A percentile compares a stretch with the other conserved stretches of the same genome.
phyloP scores from a whole-genome alignment of 2,888 invertebrate genomes.

The Alviniconcha strummeri region DNA sequence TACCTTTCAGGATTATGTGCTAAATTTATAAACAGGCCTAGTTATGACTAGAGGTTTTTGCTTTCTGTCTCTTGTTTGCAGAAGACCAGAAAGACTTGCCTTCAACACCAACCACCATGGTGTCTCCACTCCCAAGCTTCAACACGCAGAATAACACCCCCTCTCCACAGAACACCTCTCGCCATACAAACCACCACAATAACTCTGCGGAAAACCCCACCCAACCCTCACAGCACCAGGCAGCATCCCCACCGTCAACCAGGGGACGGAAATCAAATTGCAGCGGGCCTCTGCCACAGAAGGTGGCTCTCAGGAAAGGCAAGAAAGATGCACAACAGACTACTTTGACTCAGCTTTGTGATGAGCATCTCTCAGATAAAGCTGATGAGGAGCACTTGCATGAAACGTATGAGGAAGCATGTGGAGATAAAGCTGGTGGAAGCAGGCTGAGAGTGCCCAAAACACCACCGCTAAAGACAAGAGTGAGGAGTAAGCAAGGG shows the following conservation, averaged over 20 bases:
- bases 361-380: conserved; percentile 26
- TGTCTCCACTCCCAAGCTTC: too few relatives aligned
- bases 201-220: too few relatives aligned
- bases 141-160: too few relatives aligned
- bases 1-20: too few relatives aligned
- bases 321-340: conserved; percentile 39
- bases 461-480: not conserved
- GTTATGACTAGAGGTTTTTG: too few relatives aligned
- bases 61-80: too few relatives aligned
- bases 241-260: not conserved
- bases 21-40: too few relatives aligned
- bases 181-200: too few relatives aligned
- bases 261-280: not conserved
- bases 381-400: not conserved
- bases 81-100: too few relatives aligned
- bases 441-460: not conserved
- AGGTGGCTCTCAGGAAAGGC: not conserved
- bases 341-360: conserved; percentile 50
- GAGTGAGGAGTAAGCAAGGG: not conserved
- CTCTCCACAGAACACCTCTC: too few relatives aligned
- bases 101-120: too few relatives aligned
- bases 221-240: not conserved
- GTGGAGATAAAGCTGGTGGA: too few relatives aligned
- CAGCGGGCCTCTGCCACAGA: not conserved
- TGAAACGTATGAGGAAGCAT: not conserved